Evolutionary conservation across 2,797 vertebrate species (phyloP), one percentile per base, ranked within the genome.

Genomic region (Trachurus trachurus): DNA sequence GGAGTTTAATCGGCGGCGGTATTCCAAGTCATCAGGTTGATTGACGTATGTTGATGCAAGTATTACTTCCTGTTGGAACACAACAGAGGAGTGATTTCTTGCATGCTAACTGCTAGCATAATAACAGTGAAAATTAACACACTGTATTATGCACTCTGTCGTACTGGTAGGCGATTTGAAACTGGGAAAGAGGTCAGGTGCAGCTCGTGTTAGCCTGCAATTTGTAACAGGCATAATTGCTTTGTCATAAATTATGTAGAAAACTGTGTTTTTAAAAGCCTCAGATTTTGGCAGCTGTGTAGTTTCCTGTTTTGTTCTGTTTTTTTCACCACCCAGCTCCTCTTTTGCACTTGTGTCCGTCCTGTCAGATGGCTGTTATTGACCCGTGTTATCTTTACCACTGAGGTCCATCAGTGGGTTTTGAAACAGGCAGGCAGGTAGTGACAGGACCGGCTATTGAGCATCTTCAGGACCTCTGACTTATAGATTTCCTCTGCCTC

Each of bases 401-500:
- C 59, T 39, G 61, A 71, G 50, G 61, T 76, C 80, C 69, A 73
- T 82, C 76, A 39, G 64, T 34, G 21, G 42, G 22, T 71, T 85
- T 78, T 47, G 61, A 88, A 79, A 78, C 60, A 66, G 74, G 52
- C 31, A 9, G 72, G 77, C 78, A 66, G 80, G 74, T 89, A 86
- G 78, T 82, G 83, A 83, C 83, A 83, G 85, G 65, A 39, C 76
- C 40, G 76, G 84, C 74, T 84, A 86, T 85, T 71, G 82, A 90
- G 74, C 73, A 78, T 84, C 80, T 84, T 63, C 61, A 45, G 56
- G 74, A 89, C 85, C 86, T 89, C 76, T 87, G 89, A 86, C 83
- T 82, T 85, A 91, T 87, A 22, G 92, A 91, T 91, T 88, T 73
- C 58, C 74, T 71, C 58, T 71, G 78, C 71, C 76, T 82, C 80